These are phyloP conservation scores for Smittia sp. DNA, from an alignment of 2,888 invertebrate genomes.

Conservation along the genomic window DNA sequence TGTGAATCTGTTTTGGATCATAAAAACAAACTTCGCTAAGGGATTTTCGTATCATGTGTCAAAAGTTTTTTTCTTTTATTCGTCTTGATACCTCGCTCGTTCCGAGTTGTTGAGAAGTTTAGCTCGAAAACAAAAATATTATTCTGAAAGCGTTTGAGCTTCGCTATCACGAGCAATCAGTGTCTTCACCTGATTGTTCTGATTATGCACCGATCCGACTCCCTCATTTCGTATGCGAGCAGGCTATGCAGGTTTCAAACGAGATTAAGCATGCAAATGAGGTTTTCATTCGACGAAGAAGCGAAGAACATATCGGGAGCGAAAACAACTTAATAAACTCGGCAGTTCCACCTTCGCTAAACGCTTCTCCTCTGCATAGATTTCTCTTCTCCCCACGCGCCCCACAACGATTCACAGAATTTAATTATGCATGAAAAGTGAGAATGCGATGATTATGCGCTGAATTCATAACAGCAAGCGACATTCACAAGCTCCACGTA, in stretches of 20 bases:
- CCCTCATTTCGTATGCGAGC: neutral
- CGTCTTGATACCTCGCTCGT: neutral
- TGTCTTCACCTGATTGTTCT: constrained; percentile 14
- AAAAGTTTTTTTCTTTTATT: constrained; percentile 3
- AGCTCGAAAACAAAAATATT: neutral
- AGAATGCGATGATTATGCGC: neutral
- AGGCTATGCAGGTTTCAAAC: neutral
- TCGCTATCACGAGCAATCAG: constrained; percentile 20
- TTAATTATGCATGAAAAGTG: constrained; percentile 11
- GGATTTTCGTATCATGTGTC: constrained; percentile 16
- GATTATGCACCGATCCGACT: constrained; percentile 13
- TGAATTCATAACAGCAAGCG: neutral
- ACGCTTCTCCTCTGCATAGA: neutral
- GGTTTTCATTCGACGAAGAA: constrained; percentile 24
- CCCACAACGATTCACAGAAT: neutral
- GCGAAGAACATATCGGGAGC: neutral
- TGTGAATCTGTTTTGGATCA: constrained; percentile 13
- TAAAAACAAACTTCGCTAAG: constrained; percentile 19
- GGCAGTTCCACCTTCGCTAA: neutral
- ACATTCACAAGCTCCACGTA: neutral
- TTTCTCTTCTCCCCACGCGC: neutral
- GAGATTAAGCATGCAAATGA: constrained; percentile 34
- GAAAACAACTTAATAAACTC: constrained; percentile 17
- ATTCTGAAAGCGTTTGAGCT: neutral
- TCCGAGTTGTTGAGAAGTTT: neutral